These are phyloP conservation scores for Nanorana parkeri DNA, from an alignment of 2,113 vertebrate species.

Conservation along the genomic window DNA sequence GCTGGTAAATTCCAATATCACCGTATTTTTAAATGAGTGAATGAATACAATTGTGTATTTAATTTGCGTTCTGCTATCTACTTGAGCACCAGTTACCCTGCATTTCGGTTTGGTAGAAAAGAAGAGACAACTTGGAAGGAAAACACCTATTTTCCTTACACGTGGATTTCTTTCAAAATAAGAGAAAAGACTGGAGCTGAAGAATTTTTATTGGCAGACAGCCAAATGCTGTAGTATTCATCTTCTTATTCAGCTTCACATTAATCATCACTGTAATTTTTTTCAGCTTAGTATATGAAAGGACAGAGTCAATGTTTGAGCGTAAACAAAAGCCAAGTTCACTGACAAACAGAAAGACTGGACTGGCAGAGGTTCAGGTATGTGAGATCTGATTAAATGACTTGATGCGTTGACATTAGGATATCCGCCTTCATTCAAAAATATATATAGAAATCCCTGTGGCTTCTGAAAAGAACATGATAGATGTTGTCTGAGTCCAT, in stretches of 20 bases:
- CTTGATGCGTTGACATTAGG: conserved; percentile 56
- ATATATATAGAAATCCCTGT: conserved; percentile 46
- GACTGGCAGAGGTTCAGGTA: conserved; percentile 57
- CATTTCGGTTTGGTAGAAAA: not conserved
- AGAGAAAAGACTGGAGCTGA: conserved; percentile 36
- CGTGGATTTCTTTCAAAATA: conserved; percentile 33
- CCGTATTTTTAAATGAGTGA: not conserved
- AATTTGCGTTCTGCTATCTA: no score
- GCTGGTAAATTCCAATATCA: no score
- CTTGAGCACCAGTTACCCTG: not conserved
- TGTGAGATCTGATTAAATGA: conserved; percentile 56
- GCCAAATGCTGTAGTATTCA: conserved; percentile 54
- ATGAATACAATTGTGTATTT: no score
- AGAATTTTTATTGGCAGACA: conserved; percentile 49
- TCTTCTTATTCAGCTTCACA: conserved; percentile 57
- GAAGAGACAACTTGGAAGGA: conserved; percentile 44
- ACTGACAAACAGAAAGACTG: conserved; percentile 55
- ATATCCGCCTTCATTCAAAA: conserved; percentile 57
- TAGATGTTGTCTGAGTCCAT: conserved; percentile 21
- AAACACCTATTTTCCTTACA: conserved; percentile 46
- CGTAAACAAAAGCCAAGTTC: conserved; percentile 54
- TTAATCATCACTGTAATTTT: conserved; percentile 59
- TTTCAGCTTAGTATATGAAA: conserved; percentile 59
- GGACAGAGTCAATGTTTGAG: conserved; percentile 54
- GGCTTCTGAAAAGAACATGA: conserved; percentile 43